Percentiles rank a stretch among this genome's conserved stretches.
phyloP scores from a whole-genome alignment of 1,140 invertebrate species.

The Aphelenchoides fujianensis region DNA sequence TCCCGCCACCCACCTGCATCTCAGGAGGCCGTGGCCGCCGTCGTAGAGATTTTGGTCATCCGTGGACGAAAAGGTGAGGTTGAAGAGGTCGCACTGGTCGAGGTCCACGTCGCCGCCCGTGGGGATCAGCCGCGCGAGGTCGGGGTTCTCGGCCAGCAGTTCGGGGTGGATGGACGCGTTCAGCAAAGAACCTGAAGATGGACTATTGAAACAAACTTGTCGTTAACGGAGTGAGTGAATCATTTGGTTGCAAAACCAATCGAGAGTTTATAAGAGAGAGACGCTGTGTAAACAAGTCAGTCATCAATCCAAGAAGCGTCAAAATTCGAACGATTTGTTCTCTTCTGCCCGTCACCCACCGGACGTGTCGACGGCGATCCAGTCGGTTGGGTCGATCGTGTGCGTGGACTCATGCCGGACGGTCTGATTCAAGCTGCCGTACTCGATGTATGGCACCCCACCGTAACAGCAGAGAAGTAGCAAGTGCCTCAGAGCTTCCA shows the following conservation, averaged over 20 bases:
- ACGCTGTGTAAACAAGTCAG: too few species aligned
- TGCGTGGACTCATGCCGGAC: constrained; percentile 4
- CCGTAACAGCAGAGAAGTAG: constrained; percentile 40
- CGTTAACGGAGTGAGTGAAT: too few species aligned
- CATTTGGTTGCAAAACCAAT: too few species aligned
- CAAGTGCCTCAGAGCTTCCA: constrained; percentile 31
- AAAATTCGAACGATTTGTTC: too few species aligned
- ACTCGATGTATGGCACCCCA: constrained; percentile 37
- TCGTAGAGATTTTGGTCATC: constrained; percentile 30
- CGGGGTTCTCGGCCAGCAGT: constrained; percentile 24
- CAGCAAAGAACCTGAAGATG: constrained; percentile 31
- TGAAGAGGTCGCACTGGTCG: constrained; percentile 33
- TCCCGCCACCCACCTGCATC: constrained; percentile 25
- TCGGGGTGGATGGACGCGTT: constrained; percentile 36
- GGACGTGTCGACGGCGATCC: constrained; percentile 37
- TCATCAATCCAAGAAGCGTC: too few species aligned
- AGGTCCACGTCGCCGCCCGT: constrained; percentile 8
- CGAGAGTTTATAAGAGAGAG: too few species aligned
- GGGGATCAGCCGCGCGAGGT: constrained; percentile 22
- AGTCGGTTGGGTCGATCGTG: constrained; percentile 36
- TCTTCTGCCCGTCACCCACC: constrained; percentile 28
- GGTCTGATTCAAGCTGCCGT: neutral
- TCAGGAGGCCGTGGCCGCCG: constrained; percentile 25
- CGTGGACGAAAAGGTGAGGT: constrained; percentile 33
- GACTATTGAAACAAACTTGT: too few species aligned